Conservation (phyloP, 2,113 vertebrate genomes). For the Paedocypris sp. region DNA sequence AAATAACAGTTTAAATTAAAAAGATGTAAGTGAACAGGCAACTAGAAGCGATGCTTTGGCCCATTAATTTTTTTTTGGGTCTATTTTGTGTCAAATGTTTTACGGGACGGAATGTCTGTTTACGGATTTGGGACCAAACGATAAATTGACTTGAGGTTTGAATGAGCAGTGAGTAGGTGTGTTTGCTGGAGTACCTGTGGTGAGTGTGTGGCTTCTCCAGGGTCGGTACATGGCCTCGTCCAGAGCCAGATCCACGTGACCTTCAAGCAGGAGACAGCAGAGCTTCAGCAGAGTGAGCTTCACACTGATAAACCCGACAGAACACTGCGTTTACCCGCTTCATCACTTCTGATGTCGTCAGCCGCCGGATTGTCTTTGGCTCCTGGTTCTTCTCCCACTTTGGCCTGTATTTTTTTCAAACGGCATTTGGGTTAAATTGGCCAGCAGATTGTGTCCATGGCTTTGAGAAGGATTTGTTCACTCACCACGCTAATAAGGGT, state of each 20-base stretch:
- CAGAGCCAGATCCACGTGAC: not conserved
- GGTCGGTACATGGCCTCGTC: not conserved
- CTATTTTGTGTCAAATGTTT: too few relatives aligned
- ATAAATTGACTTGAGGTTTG: not conserved
- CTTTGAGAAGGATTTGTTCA: not conserved
- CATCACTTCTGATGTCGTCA: slow-evolving; percentile 38
- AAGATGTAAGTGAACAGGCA: too few relatives aligned
- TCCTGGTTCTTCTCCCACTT: slow-evolving; percentile 22
- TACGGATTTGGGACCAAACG: too few relatives aligned
- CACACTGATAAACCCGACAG: not conserved
- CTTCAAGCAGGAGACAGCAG: not conserved
- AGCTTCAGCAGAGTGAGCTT: not conserved
- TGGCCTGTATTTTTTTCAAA: too few relatives aligned
- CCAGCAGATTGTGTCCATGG: not conserved
- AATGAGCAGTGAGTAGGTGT: not conserved
- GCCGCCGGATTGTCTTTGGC: slow-evolving; percentile 40
- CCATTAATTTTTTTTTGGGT: too few relatives aligned
- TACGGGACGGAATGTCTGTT: too few relatives aligned
- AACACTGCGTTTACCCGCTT: slow-evolving; percentile 39
- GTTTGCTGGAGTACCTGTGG: not conserved
- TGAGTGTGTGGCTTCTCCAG: slow-evolving; percentile 41
- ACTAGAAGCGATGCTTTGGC: too few relatives aligned
- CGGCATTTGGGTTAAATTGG: too few relatives aligned
- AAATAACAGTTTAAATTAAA: too few relatives aligned
- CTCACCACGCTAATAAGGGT: slow-evolving; percentile 53